A percentile compares a stretch with the other conserved stretches of the same genome.
Evolutionary conservation across 2,888 invertebrate genomes (phyloP).

Genomic region (Epsilonema sp.): DNA sequence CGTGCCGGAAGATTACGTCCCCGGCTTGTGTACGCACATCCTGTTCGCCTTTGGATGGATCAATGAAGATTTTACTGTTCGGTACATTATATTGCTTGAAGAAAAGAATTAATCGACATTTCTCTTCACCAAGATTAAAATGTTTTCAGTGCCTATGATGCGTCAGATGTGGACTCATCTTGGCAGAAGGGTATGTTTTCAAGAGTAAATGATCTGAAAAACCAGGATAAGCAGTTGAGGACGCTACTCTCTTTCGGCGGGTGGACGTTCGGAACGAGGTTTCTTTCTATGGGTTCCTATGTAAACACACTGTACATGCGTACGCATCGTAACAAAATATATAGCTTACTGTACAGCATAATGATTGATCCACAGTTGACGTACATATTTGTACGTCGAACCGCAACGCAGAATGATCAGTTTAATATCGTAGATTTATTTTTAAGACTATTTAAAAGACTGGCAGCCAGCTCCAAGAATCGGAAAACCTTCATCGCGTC

Average conservation of each 20-base stretch:
- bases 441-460: conserved; percentile 69
- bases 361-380: no score
- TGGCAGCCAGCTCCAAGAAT: conserved; percentile 18
- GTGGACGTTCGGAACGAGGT: conserved; percentile 73
- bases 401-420: no score
- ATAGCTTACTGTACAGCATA: no score
- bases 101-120: no score
- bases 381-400: no score
- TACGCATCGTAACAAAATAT: no score
- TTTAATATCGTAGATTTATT: no score
- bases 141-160: conserved; percentile 25
- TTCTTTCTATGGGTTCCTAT: no score
- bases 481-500: conserved; percentile 40
- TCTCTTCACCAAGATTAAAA: no score
- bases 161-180: conserved; percentile 48
- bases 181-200: conserved; percentile 75
- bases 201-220: conserved; percentile 59
- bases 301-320: no score
- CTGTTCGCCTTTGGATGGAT: conserved; percentile 96
- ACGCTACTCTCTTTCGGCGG: conserved; percentile 81
- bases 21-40: conserved; percentile 81
- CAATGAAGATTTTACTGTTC: conserved; percentile 50
- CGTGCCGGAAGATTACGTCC: conserved; percentile 74
- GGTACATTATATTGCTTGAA: no score
- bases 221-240: conserved; percentile 70